Conservation (phyloP, 2,113 vertebrate genomes). For the Bos javanicus region DNA sequence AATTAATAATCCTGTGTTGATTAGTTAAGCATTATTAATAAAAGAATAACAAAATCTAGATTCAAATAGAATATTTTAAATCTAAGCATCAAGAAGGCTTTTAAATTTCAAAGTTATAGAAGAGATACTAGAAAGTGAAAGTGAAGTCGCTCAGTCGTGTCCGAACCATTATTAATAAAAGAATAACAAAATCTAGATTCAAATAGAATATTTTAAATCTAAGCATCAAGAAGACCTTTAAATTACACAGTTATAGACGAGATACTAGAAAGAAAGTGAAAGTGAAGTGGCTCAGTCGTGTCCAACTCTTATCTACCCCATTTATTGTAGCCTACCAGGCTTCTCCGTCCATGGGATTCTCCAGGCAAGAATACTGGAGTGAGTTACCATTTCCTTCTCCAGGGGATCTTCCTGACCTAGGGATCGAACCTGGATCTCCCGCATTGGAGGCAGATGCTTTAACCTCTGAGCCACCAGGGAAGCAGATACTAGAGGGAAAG, state of each 20-base stretch:
- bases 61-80: conserved; percentile 18
- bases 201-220: conserved; percentile 16
- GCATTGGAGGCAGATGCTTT: too few relatives aligned
- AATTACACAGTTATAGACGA: neutral
- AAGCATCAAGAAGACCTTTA: neutral
- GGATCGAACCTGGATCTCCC: too few relatives aligned
- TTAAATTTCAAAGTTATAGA: conserved; percentile 7
- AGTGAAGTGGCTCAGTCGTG: too few relatives aligned
- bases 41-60: neutral
- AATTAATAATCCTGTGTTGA: neutral
- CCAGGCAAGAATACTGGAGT: too few relatives aligned
- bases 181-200: neutral
- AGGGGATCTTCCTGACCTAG: too few relatives aligned
- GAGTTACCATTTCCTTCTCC: too few relatives aligned
- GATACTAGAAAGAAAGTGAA: neutral
- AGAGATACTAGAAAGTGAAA: neutral
- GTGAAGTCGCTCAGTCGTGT: too few relatives aligned
- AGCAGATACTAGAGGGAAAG: neutral
- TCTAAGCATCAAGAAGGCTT: neutral
- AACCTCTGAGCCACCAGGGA: too few relatives aligned
- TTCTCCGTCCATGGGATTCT: too few relatives aligned
- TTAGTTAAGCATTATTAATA: neutral
- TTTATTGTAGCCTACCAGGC: too few relatives aligned
- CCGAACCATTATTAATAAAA: neutral
- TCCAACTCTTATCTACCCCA: too few relatives aligned